phyloP scores from a whole-genome alignment of 2,797 vertebrate species.

The Tangara arthus region DNA sequence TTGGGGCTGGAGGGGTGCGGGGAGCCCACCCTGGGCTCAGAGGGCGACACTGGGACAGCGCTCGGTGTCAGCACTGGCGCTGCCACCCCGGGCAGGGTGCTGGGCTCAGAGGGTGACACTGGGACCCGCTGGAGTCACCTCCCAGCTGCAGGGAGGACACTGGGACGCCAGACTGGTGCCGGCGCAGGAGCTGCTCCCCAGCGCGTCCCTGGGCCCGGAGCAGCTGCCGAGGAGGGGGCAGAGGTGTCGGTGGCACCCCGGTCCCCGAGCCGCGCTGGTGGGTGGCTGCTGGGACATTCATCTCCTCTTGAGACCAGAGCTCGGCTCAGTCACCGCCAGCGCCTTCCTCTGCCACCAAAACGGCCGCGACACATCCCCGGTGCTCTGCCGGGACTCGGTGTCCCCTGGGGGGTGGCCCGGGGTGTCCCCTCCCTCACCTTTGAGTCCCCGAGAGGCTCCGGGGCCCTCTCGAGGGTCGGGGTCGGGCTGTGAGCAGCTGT shows the following conservation, averaged over 20 bases:
- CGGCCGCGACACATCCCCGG: background rate
- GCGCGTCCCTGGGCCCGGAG: background rate
- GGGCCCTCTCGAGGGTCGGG: fast-evolving
- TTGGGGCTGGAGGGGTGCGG: fast-evolving
- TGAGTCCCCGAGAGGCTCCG: fast-evolving
- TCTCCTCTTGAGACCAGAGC: slow-evolving; percentile 3
- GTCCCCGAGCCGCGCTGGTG: background rate
- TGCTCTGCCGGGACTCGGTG: background rate
- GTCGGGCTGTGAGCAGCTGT: background rate
- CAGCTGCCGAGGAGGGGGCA: background rate
- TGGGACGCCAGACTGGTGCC: background rate
- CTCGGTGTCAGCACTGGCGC: too few relatives aligned
- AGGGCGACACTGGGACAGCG: too few relatives aligned
- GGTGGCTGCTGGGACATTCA: background rate
- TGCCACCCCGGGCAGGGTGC: too few relatives aligned
- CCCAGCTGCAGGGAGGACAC: background rate
- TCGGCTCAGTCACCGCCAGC: background rate
- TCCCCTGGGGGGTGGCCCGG: fast-evolving
- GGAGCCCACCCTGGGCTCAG: background rate
- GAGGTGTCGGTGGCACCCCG: background rate
- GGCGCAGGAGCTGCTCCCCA: background rate
- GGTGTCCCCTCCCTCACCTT: too few relatives aligned
- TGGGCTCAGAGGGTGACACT: too few relatives aligned
- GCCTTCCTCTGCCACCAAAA: background rate
- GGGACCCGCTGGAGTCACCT: background rate